Base-by-base conservation (phyloP, 2,113 vertebrate species). In the Poeciliopsis turrubarensis region DNA sequence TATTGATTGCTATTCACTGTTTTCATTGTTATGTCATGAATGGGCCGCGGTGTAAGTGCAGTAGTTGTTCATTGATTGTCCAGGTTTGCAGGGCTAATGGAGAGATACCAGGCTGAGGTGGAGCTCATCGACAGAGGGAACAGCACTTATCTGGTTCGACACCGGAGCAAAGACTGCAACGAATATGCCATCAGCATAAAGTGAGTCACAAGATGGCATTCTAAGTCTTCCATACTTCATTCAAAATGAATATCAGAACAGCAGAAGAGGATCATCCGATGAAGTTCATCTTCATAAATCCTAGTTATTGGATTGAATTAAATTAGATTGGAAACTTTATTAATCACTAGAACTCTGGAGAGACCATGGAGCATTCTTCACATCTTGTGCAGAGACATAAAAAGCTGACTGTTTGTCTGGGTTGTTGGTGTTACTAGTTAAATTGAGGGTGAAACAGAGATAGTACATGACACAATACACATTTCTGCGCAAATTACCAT, bases 141-240 rank as follows among this genome's bases (percentile, higher is more conserved):
- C 75, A 95, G 97, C 90, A 98, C 97, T 68, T 99, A 96, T 89
- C 94, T 99, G 81, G 92, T 98, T 83, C 94, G 97, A 65, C 95
- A 96, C 91, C 94, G 97, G 87, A 97, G 94, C 77, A 97, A 96
- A 90, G 97, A 98, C 80, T 95, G 92, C 60, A 96, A 95, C 29
- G 97, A 98, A 90, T 98, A 97, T 17, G 97, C 97, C 64, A 95
- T 99, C 86, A 99, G 97, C 86, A 97, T 99, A 92, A 99, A 98
- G 97, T 99, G 95, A 95, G 96, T 95, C 65, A 62, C 13, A n/a
- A 2, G 10, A 57, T 0, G 1, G 4, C 51, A 73, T 72, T 30
- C 70, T 81, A 32, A 66, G 27, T 44, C 12, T 65, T n/a, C 5
- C 13, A 5, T n/a, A 29, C 2, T 70, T 63, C 25, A 54, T 72